Base-by-base conservation (phyloP, 2,797 vertebrate genomes). In the Pampus argenteus region DNA sequence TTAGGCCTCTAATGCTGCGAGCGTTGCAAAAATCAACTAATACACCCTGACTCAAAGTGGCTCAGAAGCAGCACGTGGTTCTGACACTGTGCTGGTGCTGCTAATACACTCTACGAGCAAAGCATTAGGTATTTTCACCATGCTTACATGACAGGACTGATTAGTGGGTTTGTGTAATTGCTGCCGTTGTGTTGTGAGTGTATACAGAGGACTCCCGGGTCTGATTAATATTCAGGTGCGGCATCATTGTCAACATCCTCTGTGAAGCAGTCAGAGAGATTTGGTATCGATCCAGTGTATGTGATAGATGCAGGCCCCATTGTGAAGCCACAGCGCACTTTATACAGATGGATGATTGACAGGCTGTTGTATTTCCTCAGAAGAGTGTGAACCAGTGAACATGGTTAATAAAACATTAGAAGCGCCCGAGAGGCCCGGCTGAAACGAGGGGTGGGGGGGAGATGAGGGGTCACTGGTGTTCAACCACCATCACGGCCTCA, bases 341-440 rank as follows among this genome's bases (percentile, higher is more conserved):
- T 81, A 60, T 72, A 71, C 79, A 83, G 74, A 82, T 51, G 55
- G 81, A 87, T 94, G 92, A 94, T 91, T 94, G 92, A 87, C 92
- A 93, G 88, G 70, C 83, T 60, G 82, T 74, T 85, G 88, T 84
- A 88, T 84, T 88, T 90, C 82, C 88, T 91, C 74, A 91, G 82
- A 91, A 89, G 88, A 89, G 85, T 82, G 67, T 84, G 91, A 92
- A 94, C 87, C 89, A 86, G 81, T 91, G 90, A 93, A 92, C 90
- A 88, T 86, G 81, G 76, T 94, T 93, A 94, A 95, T 95, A 94
- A 94, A 94, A 95, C 92, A 95, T 95, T 89, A 88, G 87, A 87
- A 67, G 79, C 15, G 70, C 82, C 87, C 71, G 83, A 89, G 89
- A 91, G 89, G 83, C 86, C 76, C 10, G 1, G 78, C 81, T 67